Evolutionary conservation across 2,113 vertebrate species (phyloP), one percentile per base, ranked within the genome.

Genomic region (Chlamydotis undulata): DNA sequence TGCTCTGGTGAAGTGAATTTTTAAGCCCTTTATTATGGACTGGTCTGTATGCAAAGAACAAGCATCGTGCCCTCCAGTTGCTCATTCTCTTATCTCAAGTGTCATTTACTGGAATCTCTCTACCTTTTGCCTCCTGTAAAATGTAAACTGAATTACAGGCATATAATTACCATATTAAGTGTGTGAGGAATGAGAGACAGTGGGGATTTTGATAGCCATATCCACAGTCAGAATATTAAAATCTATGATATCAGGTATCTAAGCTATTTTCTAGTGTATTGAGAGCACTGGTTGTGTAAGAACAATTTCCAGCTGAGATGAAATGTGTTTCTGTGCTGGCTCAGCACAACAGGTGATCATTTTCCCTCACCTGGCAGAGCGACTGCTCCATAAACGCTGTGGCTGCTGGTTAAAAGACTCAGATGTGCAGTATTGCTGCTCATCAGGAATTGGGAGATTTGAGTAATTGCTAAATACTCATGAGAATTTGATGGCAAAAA

Each of bases 71-170:
- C 94, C 74, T 96, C 41, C 29, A 80, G 52, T 60, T 70, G 65
- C 41, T 92, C 67, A 19, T 74, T 94, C 41, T 91, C 61, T 87
- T 96, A 85, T 90, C 90, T 97, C 64, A 90, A 85, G 95, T 90
- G 87, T 88, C 82, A 74, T 94, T 97, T 90, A 89, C 87, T 90
- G 67, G 90, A 96, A 90, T 84, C 43, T 80, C 59, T 85, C 77
- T 96, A 84, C 83, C 56, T 93, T 92, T 87, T 94, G 43, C 75
- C 87, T 94, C 49, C 53, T 89, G 59, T 96, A 71, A 90, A 95
- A 87, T 81, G 45, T 95, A 88, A 95, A 95, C 57, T 73, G 82
- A 94, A 93, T 96, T 96, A 90, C 52, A 92, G 63, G 53, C 69
- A 11, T 81, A 9, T 96, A 91, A 96, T 96, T 97, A 93, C 61